Evolutionary conservation across 1,140 invertebrate species (phyloP), one percentile per base, ranked within the genome.

Genomic region (Telenomus remus): DNA sequence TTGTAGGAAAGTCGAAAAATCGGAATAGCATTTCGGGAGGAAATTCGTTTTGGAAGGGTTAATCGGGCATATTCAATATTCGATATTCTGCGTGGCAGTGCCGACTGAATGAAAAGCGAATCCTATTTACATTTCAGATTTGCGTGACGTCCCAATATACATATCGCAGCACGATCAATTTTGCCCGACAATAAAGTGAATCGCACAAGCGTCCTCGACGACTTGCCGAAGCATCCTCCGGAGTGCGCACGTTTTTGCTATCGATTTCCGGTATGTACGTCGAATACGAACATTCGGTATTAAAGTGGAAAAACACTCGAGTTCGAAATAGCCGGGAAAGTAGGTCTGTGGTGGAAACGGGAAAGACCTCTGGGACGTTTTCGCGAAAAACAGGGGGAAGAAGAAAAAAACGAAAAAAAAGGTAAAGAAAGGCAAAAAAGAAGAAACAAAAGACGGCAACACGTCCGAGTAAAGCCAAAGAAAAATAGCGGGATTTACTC

Each of bases 41-140:
- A 60, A 68, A 75, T 64, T 61, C 51, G 42, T 51, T 73, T 51
- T 50, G 69, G 54, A 68, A 70, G 57, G 64, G 64, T 69, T 73
- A 78, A 78, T 78, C 75, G 75, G 68, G 66, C 74, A 57, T 68
- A 72, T 77, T 72, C 55, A 69, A 69, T 72, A 69, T 64, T 69
- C 72, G 72, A 72, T 72, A 66, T 68, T 72, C 63, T 12, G 60
- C 50, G 63, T 63, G 66, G 57, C 61, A 50, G 54, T 61, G 16
- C 44, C 19, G 57, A 19, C 69, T 69, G 75, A 77, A 77, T 72
- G 75, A 77, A 72, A 77, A 64, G 75, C 69, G 68, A 72, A 77
- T 77, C 69, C 64, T 72, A 77, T 77, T 77, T 77, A 77, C 74
- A 77, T 77, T 77, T 71, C 56, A 77, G 74, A 77, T 77, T 77